Evolutionary conservation across 2,113 vertebrate species (phyloP).

Genomic region (Felis catus): F.catus_Fca126_mat1.0 CM031420.1:121069001-121069500

Average conservation of each 20-base stretch:
- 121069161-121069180: background rate
- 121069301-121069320: background rate
- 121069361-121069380: background rate
- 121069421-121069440: background rate
- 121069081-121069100: background rate
- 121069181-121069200: background rate
- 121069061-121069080: background rate
- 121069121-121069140: background rate
- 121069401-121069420: background rate
- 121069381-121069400: background rate
- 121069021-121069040: background rate
- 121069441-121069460: background rate
- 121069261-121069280: background rate
- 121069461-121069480: background rate
- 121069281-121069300: background rate
- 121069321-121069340: background rate
- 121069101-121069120: slow-evolving; percentile 4
- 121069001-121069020: background rate
- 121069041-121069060: background rate
- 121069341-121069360: background rate
- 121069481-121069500: background rate
- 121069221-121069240: background rate
- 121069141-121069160: background rate
- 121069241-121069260: background rate
- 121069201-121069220: background rate